phyloP scores from a whole-genome alignment of 2,113 vertebrate genomes.

The Cichladusa arquata region DNA sequence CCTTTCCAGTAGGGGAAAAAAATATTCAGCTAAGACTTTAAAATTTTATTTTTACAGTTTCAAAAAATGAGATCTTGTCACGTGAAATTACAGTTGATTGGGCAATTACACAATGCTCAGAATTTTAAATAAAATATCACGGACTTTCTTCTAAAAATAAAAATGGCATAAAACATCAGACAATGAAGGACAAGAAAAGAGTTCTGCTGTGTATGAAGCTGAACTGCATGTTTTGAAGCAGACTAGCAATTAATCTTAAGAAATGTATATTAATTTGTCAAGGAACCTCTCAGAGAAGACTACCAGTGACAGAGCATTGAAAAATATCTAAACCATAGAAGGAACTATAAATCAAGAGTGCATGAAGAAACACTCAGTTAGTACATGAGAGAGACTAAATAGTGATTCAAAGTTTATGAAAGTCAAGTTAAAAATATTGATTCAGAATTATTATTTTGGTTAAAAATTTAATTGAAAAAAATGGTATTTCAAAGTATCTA shows the following conservation, averaged over 20 bases:
- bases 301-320: background rate
- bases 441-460: background rate
- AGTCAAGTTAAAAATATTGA: background rate
- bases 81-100: background rate
- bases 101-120: background rate
- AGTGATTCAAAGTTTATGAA: background rate
- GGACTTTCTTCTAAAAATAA: background rate
- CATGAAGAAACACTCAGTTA: background rate
- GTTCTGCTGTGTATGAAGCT: background rate
- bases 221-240: background rate
- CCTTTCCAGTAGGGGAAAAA: background rate
- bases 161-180: background rate
- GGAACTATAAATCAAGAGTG: background rate
- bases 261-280: background rate
- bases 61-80: background rate
- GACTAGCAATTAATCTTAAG: background rate
- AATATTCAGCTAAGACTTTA: background rate
- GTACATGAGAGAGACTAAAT: background rate
- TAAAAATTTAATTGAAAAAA: background rate
- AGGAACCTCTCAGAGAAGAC: background rate
- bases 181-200: background rate
- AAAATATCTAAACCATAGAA: background rate
- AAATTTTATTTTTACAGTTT: background rate
- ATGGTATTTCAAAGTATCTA: background rate
- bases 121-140: background rate